Evolutionary conservation across 2,888 invertebrate species (phyloP).

Genomic region (Psylliodes chrysocephalus): DNA sequence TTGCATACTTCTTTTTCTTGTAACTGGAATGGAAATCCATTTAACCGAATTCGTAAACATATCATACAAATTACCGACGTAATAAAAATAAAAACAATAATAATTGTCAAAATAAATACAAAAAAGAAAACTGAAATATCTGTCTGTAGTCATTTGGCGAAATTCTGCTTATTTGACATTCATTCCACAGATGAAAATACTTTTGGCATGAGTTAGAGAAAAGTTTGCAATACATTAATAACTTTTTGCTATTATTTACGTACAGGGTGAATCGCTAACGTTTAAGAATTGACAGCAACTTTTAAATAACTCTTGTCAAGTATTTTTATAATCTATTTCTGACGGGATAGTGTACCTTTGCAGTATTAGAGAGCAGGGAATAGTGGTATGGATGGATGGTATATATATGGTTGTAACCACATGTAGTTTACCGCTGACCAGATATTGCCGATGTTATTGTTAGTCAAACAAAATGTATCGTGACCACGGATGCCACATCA

Average conservation of each 20-base stretch:
- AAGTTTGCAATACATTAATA: not conserved
- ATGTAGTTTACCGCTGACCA: constrained; percentile 51
- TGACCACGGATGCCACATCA: constrained; percentile 26
- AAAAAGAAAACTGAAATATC: constrained; percentile 16
- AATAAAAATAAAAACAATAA: not conserved
- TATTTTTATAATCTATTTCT: constrained; percentile 22
- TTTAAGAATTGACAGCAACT: too few relatives aligned
- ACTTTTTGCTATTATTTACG: too few relatives aligned
- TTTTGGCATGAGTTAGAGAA: constrained; percentile 13
- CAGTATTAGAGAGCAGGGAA: constrained; percentile 62
- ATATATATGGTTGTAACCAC: constrained; percentile 4
- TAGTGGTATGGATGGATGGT: constrained; percentile 43
- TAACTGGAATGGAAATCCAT: not conserved
- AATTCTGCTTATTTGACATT: constrained; percentile 28
- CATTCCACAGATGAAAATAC: constrained; percentile 30
- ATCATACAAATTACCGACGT: constrained; percentile 13
- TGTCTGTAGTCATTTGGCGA: constrained; percentile 29
- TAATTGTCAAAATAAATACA: constrained; percentile 29
- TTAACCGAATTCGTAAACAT: constrained; percentile 30
- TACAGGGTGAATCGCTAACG: too few relatives aligned
- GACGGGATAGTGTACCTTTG: constrained; percentile 54
- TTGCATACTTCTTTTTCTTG: not conserved
- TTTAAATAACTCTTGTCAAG: constrained; percentile 19
- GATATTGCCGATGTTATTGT: constrained; percentile 29
- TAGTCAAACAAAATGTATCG: constrained; percentile 21